Conservation (phyloP, 2,797 vertebrate species). For the Pseudotriccus pelzelni region DNA sequence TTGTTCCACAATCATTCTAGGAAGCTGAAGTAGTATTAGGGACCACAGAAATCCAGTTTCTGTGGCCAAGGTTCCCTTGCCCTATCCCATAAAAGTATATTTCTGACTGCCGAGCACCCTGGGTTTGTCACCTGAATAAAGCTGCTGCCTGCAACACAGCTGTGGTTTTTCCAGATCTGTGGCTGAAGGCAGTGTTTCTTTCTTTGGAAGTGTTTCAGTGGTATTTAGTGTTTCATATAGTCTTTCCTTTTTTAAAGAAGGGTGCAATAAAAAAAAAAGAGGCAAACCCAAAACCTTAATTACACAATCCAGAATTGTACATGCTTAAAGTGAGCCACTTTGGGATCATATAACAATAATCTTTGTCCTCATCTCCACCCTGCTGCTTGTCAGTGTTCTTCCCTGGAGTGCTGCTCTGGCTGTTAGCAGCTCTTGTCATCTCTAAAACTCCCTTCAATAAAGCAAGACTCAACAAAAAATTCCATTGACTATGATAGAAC, state of each 20-base stretch:
- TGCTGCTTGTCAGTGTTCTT: neutral
- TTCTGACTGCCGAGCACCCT: neutral
- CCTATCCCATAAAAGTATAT: neutral
- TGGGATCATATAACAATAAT: neutral
- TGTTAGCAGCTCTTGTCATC: neutral
- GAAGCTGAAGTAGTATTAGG: neutral
- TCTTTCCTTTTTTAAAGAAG: neutral
- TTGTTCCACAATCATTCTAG: rapidly evolving
- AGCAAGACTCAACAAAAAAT: neutral
- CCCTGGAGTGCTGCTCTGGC: neutral
- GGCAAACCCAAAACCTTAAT: neutral
- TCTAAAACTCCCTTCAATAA: neutral
- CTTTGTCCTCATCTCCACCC: slow-evolving; percentile 15
- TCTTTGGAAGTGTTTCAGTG: neutral
- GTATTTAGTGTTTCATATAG: neutral
- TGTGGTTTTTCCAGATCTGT: neutral
- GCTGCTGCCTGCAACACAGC: neutral
- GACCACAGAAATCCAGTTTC: neutral
- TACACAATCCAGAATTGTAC: neutral
- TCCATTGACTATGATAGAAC: neutral
- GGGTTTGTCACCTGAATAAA: neutral
- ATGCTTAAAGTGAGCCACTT: neutral
- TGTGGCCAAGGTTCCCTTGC: neutral
- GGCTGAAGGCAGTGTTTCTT: neutral
- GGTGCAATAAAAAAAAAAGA: neutral